Evolutionary conservation across 2,797 vertebrate genomes (phyloP), one percentile per base, ranked within the genome.

Genomic region (Schizopygopsis malacanthus): DNA sequence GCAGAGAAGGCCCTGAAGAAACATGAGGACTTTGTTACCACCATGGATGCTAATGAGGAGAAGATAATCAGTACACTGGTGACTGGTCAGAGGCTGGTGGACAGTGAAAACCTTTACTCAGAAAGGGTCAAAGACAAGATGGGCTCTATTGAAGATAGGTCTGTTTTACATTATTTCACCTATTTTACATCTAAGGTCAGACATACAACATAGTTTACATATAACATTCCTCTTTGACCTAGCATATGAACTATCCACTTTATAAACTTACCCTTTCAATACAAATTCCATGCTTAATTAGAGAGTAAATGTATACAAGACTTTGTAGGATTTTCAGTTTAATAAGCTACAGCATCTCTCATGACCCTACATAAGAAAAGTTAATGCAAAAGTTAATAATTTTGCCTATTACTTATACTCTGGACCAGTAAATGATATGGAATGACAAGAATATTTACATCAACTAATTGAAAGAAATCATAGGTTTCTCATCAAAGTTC

Each of bases 11-110:
- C 96, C 70, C 89, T 98, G 87, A 97, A 96, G 91, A 98, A 97
- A 86, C 98, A 99, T 43, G 97, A 99, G 89, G 97, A 97, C 88
- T 98, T 99, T 89, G 81, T 95, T 8, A 90, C 91, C 70, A 93
- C 95, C 79, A 95, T 99, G 97, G 96, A 97, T 84, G 96, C 95
- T 92, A 98, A 96, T 4, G 91, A 95, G n/a, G 96, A 98, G 87
- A 99, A 99, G 89, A 95, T 99, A 20, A 92, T 94, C 0, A 93
- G 94, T 70, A 93, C 92, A 7, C 90, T 98, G 88, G 93, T 92
- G 79, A 85, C 87, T 0, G 98, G 98, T 75, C 95, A 94, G 91
- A 94, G 94, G 56, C 95, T 99, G 88, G 93, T 97, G 85, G 93
- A 96, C 2, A 94, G 95, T 65, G 94, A 92, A 59, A 99, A 98